These are phyloP conservation scores for Catocala sponsa DNA, from an alignment of 2,888 invertebrate genomes.

Conservation along the genomic window DNA sequence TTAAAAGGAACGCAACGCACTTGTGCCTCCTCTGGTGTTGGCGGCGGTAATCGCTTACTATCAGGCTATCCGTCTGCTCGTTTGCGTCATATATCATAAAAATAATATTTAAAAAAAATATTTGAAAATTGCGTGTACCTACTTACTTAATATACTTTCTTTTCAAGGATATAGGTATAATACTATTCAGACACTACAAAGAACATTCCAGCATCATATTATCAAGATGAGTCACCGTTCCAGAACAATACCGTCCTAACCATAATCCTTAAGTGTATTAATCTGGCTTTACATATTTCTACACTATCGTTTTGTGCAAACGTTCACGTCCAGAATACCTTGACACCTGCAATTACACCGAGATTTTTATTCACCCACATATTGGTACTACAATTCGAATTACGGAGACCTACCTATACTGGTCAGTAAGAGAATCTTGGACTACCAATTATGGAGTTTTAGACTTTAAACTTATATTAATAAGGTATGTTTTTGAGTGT, in stretches of 20 bases:
- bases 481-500: conserved; percentile 9
- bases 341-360: conserved; percentile 7
- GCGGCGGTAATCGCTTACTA: too few relatives aligned
- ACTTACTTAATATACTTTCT: too few relatives aligned
- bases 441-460: not conserved
- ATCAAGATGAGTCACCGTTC: conserved; percentile 38
- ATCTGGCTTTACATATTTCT: conserved; percentile 41
- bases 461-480: rapidly evolving
- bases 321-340: conserved; percentile 21
- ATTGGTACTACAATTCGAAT: conserved; percentile 2
- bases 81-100: too few relatives aligned
- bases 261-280: conserved; percentile 33
- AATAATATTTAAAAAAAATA: too few relatives aligned
- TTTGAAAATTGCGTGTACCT: too few relatives aligned
- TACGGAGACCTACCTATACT: not conserved
- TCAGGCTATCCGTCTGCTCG: too few relatives aligned
- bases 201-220: conserved; percentile 16
- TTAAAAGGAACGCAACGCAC: too few relatives aligned
- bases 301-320: conserved; percentile 33
- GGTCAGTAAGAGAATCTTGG: conserved; percentile 7
- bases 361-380: not conserved
- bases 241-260: conserved; percentile 41
- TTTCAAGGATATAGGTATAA: too few relatives aligned
- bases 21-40: too few relatives aligned
- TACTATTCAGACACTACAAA: not conserved